Conservation (phyloP, 2,113 vertebrate species). For the Pseudorhombus dupliciocellatus region DNA sequence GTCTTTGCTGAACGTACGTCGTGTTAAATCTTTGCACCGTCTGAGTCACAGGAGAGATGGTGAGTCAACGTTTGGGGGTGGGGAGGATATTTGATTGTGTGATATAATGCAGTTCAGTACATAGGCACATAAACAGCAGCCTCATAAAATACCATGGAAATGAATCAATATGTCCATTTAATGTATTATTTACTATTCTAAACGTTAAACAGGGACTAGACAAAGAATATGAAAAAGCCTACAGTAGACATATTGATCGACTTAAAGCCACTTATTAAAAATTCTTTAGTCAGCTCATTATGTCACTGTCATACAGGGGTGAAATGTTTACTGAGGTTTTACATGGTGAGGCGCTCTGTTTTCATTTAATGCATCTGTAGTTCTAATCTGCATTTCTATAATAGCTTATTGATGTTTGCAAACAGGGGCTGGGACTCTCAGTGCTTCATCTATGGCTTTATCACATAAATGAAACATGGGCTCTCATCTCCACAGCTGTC, state of each 20-base stretch:
- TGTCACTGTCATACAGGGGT: no score
- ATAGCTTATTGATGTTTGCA: neutral
- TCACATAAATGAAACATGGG: no score
- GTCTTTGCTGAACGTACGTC: neutral
- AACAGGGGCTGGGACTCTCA: no score
- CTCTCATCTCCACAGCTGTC: neutral
- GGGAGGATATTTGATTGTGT: conserved; percentile 32
- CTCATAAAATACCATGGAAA: neutral
- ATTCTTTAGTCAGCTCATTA: no score
- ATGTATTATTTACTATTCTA: no score
- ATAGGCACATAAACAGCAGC: conserved; percentile 4
- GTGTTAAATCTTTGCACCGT: neutral
- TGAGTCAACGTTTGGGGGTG: conserved; percentile 35
- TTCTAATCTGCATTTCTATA: neutral
- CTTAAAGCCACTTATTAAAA: no score
- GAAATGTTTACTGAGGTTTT: no score
- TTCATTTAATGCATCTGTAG: neutral
- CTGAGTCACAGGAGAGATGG: conserved; percentile 49
- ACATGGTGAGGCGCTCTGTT: neutral
- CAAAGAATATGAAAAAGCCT: neutral
- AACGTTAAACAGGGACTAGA: neutral
- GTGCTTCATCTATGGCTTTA: no score
- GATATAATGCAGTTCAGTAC: conserved; percentile 26
- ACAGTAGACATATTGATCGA: no score
- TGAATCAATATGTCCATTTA: conserved; percentile 9